Base-by-base conservation (phyloP, 2,888 invertebrate species). In the Tenthredo scrophulariae region DNA sequence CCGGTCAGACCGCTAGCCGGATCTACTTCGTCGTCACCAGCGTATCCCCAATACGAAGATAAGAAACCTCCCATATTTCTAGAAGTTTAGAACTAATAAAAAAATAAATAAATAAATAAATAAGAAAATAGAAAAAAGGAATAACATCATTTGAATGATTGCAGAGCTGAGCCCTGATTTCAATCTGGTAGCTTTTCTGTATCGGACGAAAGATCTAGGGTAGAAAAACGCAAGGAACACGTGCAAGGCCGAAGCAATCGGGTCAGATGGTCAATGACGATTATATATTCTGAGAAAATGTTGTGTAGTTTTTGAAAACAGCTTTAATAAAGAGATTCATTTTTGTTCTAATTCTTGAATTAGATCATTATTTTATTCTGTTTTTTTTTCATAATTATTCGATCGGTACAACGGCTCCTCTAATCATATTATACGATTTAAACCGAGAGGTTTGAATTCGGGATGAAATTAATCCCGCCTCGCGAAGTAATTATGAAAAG, bases 1-100 rank as follows among this genome's bases (percentile, higher is more conserved):
- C 91, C 92, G 5, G 94, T 94, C 82, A 94, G 89, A 85, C 94
- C 94, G 10, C 94, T 94, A 22, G 89, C 91, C 26, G 93, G 91
- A 87, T 94, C 94, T 65, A 93, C 87, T 77, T 87, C 88, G 58
- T 89, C 89, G 50, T 91, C 91, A 37, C 90, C 89, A 74, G 87
- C 54, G 26, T 87, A 74, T 67, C 89, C 86, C 87, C 92, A 91
- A 37, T 91, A 87, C 10, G 91, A 86, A 65, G 90, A 90, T 80
- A 89, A 85, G 58, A 90, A 89, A 84, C 90, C 87, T 77, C 89
- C 91, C 92, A 92, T 92, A 1, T 65, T 46, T 46, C 83, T 83
- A 43, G 1, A 50, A 58, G 15, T 18, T 0, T 18, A 13, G 4
- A n/a, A 37, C n/a, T n/a, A n/a, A n/a, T n/a, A 72, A 10, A 86